phyloP scores from a whole-genome alignment of 2,888 invertebrate species.

The Gibbula magus region DNA sequence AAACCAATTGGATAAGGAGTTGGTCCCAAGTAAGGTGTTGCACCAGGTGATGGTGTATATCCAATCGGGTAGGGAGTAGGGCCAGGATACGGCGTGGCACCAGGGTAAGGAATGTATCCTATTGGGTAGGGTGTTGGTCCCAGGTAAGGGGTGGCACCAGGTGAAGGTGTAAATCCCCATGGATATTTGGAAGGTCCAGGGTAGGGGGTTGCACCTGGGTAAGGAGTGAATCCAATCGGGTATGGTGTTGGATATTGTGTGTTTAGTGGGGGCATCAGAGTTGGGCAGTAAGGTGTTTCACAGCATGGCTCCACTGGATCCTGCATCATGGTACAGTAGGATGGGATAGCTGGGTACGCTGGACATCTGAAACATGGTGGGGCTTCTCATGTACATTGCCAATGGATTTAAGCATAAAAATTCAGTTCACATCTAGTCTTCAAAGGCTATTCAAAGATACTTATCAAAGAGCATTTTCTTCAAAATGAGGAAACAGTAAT shows the following conservation, averaged over 20 bases:
- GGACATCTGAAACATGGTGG: conserved; percentile 46
- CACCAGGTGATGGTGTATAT: neutral
- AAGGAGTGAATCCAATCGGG: neutral
- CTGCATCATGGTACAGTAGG: conserved; percentile 51
- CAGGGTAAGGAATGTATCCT: neutral
- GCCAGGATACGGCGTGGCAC: neutral
- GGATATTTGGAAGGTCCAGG: neutral
- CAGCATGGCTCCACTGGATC: conserved; percentile 62
- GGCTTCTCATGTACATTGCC: too few relatives aligned
- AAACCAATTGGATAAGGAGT: conserved; percentile 1
- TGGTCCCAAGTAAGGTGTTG: neutral
- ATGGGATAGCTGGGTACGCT: conserved; percentile 45
- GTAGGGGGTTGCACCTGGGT: neutral
- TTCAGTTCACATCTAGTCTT: too few relatives aligned
- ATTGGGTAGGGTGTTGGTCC: neutral
- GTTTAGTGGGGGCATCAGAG: conserved; percentile 45
- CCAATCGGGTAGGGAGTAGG: neutral
- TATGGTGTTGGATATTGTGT: conserved; percentile 24
- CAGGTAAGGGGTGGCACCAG: neutral
- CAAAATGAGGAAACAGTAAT: too few relatives aligned
- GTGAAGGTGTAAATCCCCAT: neutral
- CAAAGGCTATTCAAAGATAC: too few relatives aligned
- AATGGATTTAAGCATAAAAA: too few relatives aligned
- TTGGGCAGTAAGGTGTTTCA: conserved; percentile 50
- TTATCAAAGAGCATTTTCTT: too few relatives aligned